Conservation (phyloP, 2,113 vertebrate genomes). For the Apus apus region DNA sequence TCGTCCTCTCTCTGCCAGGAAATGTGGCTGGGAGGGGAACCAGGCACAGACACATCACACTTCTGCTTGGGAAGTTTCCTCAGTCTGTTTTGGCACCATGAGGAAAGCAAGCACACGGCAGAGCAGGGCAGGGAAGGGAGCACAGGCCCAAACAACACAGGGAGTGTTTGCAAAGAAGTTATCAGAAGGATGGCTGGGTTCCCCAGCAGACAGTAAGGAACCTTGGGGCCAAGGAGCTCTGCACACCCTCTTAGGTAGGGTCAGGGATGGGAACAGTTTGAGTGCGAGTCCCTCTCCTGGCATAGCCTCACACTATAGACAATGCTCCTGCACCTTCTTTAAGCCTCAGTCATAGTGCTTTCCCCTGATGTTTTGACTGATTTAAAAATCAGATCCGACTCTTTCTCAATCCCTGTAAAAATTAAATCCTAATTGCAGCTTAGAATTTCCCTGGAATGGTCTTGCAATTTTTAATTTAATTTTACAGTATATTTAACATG, state of each 20-base stretch:
- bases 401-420: not conserved
- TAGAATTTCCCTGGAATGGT: not conserved
- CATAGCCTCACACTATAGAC: not conserved
- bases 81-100: not conserved
- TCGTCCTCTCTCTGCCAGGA: not conserved
- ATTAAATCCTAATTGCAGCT: not conserved
- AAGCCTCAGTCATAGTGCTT: not conserved
- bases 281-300: not conserved
- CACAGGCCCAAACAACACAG: fast-evolving
- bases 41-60: not conserved
- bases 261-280: not conserved
- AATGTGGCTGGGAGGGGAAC: fast-evolving
- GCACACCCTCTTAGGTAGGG: fast-evolving
- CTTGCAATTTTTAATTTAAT: slow-evolving; percentile 21
- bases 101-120: fast-evolving
- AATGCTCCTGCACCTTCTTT: not conserved
- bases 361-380: not conserved
- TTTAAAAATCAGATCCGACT: not conserved
- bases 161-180: not conserved
- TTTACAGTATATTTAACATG: not conserved
- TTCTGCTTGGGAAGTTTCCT: fast-evolving
- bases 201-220: fast-evolving
- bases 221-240: not conserved
- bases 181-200: not conserved
- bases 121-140: not conserved